Evolutionary conservation across 2,113 vertebrate species (phyloP), one percentile per base, ranked within the genome.

Genomic region (Hippopotamus amphibius): DNA sequence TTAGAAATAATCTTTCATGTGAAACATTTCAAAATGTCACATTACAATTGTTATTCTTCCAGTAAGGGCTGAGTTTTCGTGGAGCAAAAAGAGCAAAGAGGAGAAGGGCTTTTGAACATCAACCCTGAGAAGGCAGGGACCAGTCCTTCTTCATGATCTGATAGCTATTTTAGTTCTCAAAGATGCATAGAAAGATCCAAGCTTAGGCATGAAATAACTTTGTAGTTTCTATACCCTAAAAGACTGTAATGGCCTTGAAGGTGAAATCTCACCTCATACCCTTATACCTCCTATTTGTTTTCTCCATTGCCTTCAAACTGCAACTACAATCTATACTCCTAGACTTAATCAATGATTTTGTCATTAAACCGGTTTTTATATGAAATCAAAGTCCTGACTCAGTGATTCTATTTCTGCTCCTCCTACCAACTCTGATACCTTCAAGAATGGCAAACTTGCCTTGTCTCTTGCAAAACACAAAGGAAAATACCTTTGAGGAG

Each of bases 1-100:
- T 94, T 89, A 0, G n/a, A 95, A 93, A 93, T 95, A 50, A 96
- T 92, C 96, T 98, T 97, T 98, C 94, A 96, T 88, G 95, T 96
- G 95, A 95, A 97, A 84, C 90, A 94, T 97, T 97, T 97, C 61
- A 94, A 96, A 97, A 96, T 97, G 96, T 96, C 97, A 96, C 81
- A 50, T 94, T 92, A 80, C 80, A 86, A 91, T 95, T 95, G 96
- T 95, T 79, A 96, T 96, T 93, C 84, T 97, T 80, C 81, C 63
- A 71, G 79, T 6, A n/a, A 81, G 72, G 59, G 37, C 50, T 96
- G 92, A 28, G 76, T 97, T 97, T 97, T 93, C 93, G 55, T 41
- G 61, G 92, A 71, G 85, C 61, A 88, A 88, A 96, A 76, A 87
- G 89, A 97, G 87, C 92, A 94, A 82, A 95, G 71, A 76, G 46